Base-by-base conservation (phyloP, 2,888 invertebrate species). In the Anoplius nigerrimus region DNA sequence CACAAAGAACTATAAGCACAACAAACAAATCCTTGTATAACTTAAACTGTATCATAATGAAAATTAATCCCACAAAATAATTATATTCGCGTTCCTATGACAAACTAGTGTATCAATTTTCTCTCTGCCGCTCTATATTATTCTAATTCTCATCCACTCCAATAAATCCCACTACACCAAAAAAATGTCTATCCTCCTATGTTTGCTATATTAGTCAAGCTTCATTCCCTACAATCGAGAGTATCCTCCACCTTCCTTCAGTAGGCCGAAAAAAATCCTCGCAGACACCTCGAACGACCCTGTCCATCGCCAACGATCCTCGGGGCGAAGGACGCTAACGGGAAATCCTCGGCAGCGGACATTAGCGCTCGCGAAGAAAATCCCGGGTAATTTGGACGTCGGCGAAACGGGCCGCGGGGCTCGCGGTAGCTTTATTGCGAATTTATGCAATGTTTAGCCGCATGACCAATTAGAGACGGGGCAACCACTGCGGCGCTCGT, bases 381-480 rank as follows among this genome's bases (percentile, higher is more conserved):
- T 84, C 81, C 76, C 15, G 63, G 74, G 75, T 83, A 85, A 85
- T 85, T 81, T 82, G 80, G 70, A 81, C 70, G 83, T 77, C 72
- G 74, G 72, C 74, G 68, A 67, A 78, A 74, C 69, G 67, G 75
- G 56, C 73, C 78, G 76, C 68, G 78, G 64, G 54, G 77, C 69
- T 64, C 68, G 68, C 71, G 73, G 75, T 78, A 81, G 79, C 79
- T 86, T 87, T 87, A 88, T 87, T 85, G 85, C 86, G 79, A 87
- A 83, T 86, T 87, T 87, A 87, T 87, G 82, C 87, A 83, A 84
- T 83, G 84, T 83, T 84, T 86, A 84, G 82, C 83, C 84, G 81
- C 82, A 81, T 80, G 84, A 84, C 83, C 87, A 87, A 87, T 87
- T 87, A 87, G 83, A 85, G 82, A 80, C 69, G 81, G 79, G 79